Percentiles rank a stretch among this genome's conserved stretches.
Evolutionary conservation across 92 coral and sea anemone genomes (phyloP).

Genomic region (Umimayanthus chanpuru): DNA sequence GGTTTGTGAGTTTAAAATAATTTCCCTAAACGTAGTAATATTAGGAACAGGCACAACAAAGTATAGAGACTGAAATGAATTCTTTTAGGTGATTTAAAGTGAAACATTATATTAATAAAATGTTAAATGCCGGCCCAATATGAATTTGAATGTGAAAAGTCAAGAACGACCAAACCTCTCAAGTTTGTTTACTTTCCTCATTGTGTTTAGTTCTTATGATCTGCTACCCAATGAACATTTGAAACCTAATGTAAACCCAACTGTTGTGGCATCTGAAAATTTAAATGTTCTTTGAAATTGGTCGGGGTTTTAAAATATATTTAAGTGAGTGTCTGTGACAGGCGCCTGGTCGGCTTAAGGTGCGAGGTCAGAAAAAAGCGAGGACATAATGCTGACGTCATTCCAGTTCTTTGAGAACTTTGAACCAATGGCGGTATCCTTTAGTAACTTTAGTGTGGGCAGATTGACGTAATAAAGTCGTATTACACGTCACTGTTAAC

Average conservation of each 20-base stretch:
- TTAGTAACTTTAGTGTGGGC: neutral
- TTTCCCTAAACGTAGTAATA: too few species aligned
- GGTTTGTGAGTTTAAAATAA: neutral
- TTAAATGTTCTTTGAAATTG: neutral
- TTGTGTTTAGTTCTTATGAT: neutral
- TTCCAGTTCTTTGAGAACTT: neutral
- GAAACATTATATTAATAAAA: neutral
- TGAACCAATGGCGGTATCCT: neutral
- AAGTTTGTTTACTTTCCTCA: neutral
- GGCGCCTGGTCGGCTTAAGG: too few species aligned
- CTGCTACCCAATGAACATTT: neutral
- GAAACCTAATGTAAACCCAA: neutral
- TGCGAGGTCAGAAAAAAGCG: neutral
- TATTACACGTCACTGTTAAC: too few species aligned
- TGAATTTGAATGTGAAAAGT: slow-evolving; percentile 24
- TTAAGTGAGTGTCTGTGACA: too few species aligned
- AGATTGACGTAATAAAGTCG: neutral
- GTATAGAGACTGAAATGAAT: neutral
- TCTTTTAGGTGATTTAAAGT: neutral
- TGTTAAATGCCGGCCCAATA: neutral
- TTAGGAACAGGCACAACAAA: neutral
- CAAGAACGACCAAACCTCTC: neutral
- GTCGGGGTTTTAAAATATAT: neutral
- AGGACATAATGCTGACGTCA: neutral
- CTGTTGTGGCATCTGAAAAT: neutral